Base-by-base conservation (phyloP, 2,888 invertebrate species). In the Eristalis intricaria region DNA sequence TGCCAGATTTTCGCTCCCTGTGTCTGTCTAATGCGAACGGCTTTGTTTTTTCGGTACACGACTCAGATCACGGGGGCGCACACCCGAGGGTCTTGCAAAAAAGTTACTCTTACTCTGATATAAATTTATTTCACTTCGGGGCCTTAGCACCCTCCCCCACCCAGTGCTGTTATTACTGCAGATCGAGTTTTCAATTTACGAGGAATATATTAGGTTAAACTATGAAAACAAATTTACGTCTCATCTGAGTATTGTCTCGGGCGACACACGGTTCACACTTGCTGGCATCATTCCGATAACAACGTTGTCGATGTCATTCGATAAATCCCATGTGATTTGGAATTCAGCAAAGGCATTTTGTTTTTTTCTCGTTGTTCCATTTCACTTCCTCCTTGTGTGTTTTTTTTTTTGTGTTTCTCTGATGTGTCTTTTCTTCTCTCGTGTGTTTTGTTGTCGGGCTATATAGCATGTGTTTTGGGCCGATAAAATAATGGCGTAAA, bases 241-340 rank as follows among this genome's bases (percentile, higher is more conserved):
- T 64, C 60, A 50, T 61, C 38, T 60, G 82, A 71, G 65, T 58
- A 58, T 58, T 76, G 76, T 76, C 56, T 56, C 29, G 70, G 69
- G 32, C 23, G 68, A 50, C 60, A 8, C 60, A 58, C 81, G 56
- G 56, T 82, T 86, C 82, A 86, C 86, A 86, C 87, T 77, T 66
- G 71, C 74, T 83, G 83, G 82, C 86, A 78, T 78, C 79, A 83
- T 83, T 79, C 64, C 79, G 79, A 87, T 83, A 87, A 87, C 74
- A 75, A 83, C 75, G 86, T 78, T 87, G 74, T 79, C 83, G 83
- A 83, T 87, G 83, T 87, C 87, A 76, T 87, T 87, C 83, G 87
- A 87, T 87, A 87, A 87, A 87, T 87, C 87, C 87, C 87, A 68
- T 76, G 87, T 76, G 87, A 83, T 87, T 87, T 87, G 87, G 68